phyloP scores from a whole-genome alignment of 1,140 invertebrate genomes.

The Drosophila ogumai region DNA sequence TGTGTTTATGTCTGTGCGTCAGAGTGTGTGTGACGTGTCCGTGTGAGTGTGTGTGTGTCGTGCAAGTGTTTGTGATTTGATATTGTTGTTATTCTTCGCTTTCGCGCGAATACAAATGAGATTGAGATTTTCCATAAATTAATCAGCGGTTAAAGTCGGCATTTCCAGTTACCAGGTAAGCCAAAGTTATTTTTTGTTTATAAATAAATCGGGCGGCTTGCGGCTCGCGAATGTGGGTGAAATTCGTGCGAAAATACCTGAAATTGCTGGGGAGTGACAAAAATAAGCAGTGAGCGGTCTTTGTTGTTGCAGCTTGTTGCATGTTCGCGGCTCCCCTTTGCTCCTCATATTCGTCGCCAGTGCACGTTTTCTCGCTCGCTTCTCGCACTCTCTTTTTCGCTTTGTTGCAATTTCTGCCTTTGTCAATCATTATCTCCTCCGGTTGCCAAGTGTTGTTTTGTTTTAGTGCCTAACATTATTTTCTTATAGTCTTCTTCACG shows the following conservation, averaged over 20 bases:
- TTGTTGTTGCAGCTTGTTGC: constrained; percentile 70
- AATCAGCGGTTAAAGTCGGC: constrained; percentile 10
- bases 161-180: constrained; percentile 40
- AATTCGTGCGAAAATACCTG: constrained; percentile 60
- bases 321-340: constrained; percentile 58
- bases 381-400: constrained; percentile 33
- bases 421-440: constrained; percentile 32
- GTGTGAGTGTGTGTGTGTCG: constrained; percentile 18
- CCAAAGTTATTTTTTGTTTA: constrained; percentile 25
- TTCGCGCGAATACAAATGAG: constrained; percentile 50
- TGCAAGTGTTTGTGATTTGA: constrained; percentile 66
- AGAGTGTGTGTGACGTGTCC: constrained; percentile 32
- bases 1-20: constrained; percentile 36
- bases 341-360: constrained; percentile 45
- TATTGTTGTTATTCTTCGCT: constrained; percentile 60
- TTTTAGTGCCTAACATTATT: constrained; percentile 35
- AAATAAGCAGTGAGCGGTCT: constrained; percentile 45
- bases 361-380: constrained; percentile 31
- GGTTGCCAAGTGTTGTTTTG: constrained; percentile 26
- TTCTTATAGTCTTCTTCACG: constrained; percentile 49
- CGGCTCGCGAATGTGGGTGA: constrained; percentile 28
- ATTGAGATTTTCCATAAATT: constrained; percentile 27
- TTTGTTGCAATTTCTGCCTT: constrained; percentile 50
- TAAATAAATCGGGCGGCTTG: constrained; percentile 23
- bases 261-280: constrained; percentile 73